Conservation (phyloP, 2,113 vertebrate genomes). For the Heterocephalus glaber region DNA sequence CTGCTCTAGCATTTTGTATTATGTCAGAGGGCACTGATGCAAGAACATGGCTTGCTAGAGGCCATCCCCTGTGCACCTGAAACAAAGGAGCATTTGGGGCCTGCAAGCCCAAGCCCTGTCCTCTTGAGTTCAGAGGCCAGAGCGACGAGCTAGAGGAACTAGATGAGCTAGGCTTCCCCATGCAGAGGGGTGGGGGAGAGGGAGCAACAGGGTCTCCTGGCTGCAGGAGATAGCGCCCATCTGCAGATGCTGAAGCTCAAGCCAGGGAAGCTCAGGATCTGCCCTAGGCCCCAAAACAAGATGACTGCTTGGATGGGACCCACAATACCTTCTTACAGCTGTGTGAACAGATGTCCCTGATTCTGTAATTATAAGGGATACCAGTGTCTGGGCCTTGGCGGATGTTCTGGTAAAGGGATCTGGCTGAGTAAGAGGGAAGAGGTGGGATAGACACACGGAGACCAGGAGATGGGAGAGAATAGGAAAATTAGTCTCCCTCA, state of each 20-base stretch:
- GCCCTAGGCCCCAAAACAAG: not conserved
- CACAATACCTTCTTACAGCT: not conserved
- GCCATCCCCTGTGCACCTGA: not conserved
- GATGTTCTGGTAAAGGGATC: not conserved
- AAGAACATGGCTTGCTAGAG: not conserved
- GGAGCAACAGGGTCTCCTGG: not conserved
- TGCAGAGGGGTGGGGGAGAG: not conserved
- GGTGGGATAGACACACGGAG: not conserved
- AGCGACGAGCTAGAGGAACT: not conserved
- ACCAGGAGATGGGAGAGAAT: not conserved
- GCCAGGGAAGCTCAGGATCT: not conserved
- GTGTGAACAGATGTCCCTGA: not conserved
- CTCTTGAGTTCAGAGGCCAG: conserved; percentile 11
- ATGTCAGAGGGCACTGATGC: not conserved
- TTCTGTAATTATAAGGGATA: not conserved
- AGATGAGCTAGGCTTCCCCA: not conserved
- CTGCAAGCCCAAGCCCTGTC: not conserved
- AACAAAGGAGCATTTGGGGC: not conserved
- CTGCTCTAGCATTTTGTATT: not conserved
- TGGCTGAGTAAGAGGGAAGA: not conserved
- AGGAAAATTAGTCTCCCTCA: not conserved
- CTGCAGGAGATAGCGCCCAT: not conserved
- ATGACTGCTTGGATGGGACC: not conserved
- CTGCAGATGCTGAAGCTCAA: not conserved
- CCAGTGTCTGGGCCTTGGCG: not conserved